Base-by-base conservation (phyloP, 2,888 invertebrate species). In the Smittia aterrima region DNA sequence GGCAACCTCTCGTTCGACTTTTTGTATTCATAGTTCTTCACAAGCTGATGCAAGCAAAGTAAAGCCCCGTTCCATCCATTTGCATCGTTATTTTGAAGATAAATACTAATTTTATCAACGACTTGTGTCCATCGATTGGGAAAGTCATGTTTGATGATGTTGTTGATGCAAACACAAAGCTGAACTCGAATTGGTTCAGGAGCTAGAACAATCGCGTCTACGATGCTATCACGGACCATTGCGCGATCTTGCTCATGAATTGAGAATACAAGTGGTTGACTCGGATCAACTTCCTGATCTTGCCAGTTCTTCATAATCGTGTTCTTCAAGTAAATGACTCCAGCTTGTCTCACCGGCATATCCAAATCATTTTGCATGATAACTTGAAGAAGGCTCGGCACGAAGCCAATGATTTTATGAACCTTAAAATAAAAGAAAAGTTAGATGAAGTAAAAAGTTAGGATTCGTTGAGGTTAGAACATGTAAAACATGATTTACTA, bases 281-380 rank as follows among this genome's bases (percentile, higher is more conserved):
- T 90, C 66, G 88, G 86, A 77, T 92, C 90, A 0, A 86, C 84
- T 79, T 94, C 93, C 77, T 90, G 88, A 78, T 94, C 93, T 76
- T 90, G 90, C 98, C 98, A 99, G 83, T 89, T 92, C 79, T 89
- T 89, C 27, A 89, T 90, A 75, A 98, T 86, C 80, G 96, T 86
- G 85, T 98, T 99, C 85, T 99, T 99, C 77, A 99, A 85, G 84
- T 97, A 99, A 78, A 99, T 94, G 47, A 93, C 98, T 78, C 95
- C 96, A 77, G 98, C 98, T 86, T 98, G 98, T 77, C 98, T 86
- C 0, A 97, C 92, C 76, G 96, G 93, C 87, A 94, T 90, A 76
- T 96, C 92, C 66, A 96, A 87, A 78, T 95, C 94, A 79, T 89
- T 89, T 83, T 90, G 88, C 94, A 97, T 95, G 74, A 98, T 91